These are phyloP conservation scores for Psix sp. DNA, from an alignment of 1,140 invertebrate species.

Conservation along the genomic window DNA sequence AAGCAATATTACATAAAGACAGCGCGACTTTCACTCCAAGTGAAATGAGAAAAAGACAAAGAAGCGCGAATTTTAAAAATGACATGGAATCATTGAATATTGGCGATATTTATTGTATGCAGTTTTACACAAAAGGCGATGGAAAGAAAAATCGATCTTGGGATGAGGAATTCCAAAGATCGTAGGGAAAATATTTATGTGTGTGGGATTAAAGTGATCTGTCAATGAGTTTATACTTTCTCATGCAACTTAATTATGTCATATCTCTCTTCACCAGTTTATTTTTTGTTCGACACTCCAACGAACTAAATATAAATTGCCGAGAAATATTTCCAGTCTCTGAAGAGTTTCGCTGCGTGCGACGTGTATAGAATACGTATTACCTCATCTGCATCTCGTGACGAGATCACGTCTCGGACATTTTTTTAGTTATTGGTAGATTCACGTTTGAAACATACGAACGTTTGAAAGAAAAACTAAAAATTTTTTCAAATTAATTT, in stretches of 20 bases:
- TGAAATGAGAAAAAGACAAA: neutral
- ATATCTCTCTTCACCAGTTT: neutral
- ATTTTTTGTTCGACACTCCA: constrained; percentile 10
- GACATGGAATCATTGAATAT: no score
- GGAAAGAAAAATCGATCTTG: no score
- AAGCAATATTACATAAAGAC: constrained; percentile 3
- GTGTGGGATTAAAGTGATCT: no score
- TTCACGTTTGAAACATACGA: constrained; percentile 3
- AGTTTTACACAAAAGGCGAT: no score
- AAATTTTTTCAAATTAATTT: neutral
- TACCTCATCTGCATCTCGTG: constrained; percentile 51
- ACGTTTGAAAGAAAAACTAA: no score
- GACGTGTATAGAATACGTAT: constrained; percentile 40
- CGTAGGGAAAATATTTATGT: no score
- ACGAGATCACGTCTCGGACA: constrained; percentile 32
- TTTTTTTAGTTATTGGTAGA: constrained; percentile 5
- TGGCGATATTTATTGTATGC: no score
- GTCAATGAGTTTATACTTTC: no score
- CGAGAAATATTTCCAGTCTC: constrained; percentile 30
- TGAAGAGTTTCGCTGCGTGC: constrained; percentile 24
- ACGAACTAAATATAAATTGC: constrained; percentile 23
- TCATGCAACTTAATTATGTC: neutral
- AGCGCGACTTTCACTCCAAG: no score
- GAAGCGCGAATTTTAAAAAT: no score
- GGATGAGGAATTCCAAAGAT: no score